phyloP scores from a whole-genome alignment of 2,888 invertebrate species.

The Heliconius aoede region DNA sequence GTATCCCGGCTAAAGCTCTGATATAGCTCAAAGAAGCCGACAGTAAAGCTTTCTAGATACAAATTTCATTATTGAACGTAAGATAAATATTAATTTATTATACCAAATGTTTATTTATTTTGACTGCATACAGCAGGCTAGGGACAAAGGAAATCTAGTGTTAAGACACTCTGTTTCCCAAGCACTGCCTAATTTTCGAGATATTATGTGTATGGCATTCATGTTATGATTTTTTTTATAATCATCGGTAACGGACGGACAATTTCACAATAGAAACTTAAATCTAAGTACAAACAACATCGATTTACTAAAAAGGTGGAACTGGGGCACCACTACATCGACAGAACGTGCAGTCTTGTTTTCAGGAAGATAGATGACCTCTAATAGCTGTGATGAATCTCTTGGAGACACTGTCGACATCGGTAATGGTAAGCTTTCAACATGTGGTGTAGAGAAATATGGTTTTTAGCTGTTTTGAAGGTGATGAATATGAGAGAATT shows the following conservation, averaged over 20 bases:
- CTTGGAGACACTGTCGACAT: background rate
- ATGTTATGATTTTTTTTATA: no score
- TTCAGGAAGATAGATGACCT: constrained; percentile 21
- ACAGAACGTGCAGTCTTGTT: constrained; percentile 9
- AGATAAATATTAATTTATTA: background rate
- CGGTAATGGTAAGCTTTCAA: constrained; percentile 10
- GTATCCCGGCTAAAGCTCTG: background rate
- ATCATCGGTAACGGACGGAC: no score
- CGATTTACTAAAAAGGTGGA: constrained; percentile 1
- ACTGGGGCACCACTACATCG: background rate
- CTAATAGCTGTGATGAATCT: constrained; percentile 23
- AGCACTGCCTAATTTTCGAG: background rate
- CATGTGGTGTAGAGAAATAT: constrained; percentile 1
- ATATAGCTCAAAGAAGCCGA: constrained; percentile 7
- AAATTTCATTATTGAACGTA: background rate
- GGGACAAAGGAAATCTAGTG: background rate
- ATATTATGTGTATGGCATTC: no score
- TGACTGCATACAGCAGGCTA: background rate
- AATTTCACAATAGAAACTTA: background rate
- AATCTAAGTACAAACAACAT: background rate
- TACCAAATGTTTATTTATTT: background rate
- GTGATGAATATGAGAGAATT: background rate
- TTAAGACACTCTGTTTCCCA: background rate
- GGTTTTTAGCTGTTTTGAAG: background rate
- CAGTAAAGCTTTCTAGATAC: constrained; percentile 1